Conservation (phyloP, 1,140 invertebrate genomes). For the Rhopalosiphum maidis region DNA sequence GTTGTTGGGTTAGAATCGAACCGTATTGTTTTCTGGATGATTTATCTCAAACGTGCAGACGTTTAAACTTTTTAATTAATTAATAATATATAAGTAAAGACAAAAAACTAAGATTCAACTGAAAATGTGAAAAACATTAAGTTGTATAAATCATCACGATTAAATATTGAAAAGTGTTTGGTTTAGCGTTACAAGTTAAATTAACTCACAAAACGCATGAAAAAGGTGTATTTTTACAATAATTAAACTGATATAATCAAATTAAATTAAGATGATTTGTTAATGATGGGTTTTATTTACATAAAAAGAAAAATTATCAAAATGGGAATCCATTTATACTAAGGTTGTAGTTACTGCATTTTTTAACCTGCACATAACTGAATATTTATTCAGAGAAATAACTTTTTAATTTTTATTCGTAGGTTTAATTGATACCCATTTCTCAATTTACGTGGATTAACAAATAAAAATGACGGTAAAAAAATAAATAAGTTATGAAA, state of each 20-base stretch:
- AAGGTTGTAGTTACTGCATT: too few species aligned
- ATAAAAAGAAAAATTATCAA: too few species aligned
- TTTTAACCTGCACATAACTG: background rate
- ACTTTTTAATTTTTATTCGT: too few species aligned
- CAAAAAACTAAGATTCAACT: background rate
- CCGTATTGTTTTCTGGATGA: background rate
- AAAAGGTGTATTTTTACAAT: background rate
- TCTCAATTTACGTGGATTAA: too few species aligned
- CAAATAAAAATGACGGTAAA: too few species aligned
- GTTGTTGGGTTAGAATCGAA: too few species aligned
- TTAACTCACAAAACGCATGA: background rate
- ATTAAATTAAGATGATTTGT: too few species aligned
- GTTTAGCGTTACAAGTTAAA: too few species aligned
- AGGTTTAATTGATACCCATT: too few species aligned
- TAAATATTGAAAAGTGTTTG: background rate
- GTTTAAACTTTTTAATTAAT: background rate
- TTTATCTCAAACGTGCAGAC: background rate
- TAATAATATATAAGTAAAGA: background rate
- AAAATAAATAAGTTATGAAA: too few species aligned
- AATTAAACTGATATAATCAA: background rate
- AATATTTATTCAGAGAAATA: background rate
- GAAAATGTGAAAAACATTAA: background rate
- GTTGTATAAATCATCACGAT: background rate
- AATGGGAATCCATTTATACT: too few species aligned
- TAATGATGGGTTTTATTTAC: too few species aligned